Conservation (phyloP, 2,113 vertebrate species). For the Sphyrna mokarran region DNA sequence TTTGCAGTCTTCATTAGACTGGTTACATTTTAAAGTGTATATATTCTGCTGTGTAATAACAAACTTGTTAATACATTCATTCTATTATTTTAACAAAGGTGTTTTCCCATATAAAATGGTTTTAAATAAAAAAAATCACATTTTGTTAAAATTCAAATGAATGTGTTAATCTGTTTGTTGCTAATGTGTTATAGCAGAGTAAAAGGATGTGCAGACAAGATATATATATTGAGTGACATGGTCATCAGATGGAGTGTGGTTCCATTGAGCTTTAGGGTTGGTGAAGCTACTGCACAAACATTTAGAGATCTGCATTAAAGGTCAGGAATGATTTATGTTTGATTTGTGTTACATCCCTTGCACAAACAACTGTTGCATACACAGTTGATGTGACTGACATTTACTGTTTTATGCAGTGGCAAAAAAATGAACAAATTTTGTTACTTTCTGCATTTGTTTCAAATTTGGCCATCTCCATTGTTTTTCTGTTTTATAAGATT, state of each 20-base stretch:
- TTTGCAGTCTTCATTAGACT: not conserved
- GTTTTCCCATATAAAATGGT: not conserved
- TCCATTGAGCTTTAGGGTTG: not conserved
- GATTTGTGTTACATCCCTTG: too few relatives aligned
- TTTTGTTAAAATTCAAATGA: not conserved
- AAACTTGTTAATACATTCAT: not conserved
- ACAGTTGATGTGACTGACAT: not conserved
- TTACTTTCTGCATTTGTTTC: not conserved
- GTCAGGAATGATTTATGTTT: not conserved
- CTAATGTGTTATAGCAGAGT: not conserved
- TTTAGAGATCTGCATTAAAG: not conserved
- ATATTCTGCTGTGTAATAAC: not conserved
- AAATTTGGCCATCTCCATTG: not conserved
- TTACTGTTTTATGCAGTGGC: not conserved
- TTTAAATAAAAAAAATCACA: not conserved
- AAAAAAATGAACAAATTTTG: not conserved
- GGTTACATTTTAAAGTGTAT: not conserved
- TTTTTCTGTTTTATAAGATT: not conserved
- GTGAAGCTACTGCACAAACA: slow-evolving; percentile 9
- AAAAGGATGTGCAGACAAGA: not conserved
- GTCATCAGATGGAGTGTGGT: not conserved
- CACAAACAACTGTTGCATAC: not conserved
- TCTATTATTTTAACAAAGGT: not conserved
- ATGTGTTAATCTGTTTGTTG: not conserved
- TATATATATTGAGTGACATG: not conserved